Conservation (phyloP, 2,113 vertebrate genomes). For the Falcunculus frontatus region DNA sequence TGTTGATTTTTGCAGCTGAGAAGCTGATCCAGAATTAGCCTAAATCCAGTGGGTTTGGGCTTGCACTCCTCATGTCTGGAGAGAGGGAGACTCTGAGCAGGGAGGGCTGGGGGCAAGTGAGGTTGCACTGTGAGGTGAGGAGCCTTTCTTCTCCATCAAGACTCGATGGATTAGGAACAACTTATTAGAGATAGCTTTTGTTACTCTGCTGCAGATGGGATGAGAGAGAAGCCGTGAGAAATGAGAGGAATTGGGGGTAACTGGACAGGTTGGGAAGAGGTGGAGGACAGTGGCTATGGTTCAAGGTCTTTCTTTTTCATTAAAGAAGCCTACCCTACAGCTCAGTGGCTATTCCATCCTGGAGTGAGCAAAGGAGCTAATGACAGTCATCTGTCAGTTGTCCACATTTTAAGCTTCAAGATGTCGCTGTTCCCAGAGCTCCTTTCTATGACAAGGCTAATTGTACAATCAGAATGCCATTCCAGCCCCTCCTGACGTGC, state of each 20-base stretch:
- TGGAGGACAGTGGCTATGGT: constrained; percentile 2
- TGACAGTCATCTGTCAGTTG: constrained; percentile 72
- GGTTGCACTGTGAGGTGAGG: neutral
- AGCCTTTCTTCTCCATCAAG: neutral
- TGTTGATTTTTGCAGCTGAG: neutral
- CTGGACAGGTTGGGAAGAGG: neutral
- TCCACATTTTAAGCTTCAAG: constrained; percentile 35
- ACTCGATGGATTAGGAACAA: constrained; percentile 18
- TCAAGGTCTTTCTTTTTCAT: constrained; percentile 62
- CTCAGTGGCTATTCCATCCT: neutral
- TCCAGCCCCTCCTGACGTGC: constrained; percentile 31
- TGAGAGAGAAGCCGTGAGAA: neutral
- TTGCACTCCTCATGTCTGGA: neutral
- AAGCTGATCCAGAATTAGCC: neutral
- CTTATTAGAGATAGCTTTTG: neutral
- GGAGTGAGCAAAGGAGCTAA: constrained; percentile 64
- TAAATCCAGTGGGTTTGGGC: neutral
- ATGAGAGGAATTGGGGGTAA: neutral
- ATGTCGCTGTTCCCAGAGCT: constrained; percentile 60
- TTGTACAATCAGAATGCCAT: constrained; percentile 56
- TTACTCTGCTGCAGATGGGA: constrained; percentile 6
- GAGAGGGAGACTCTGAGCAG: neutral
- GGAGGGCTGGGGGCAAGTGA: neutral
- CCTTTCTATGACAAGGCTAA: constrained; percentile 69
- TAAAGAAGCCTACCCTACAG: neutral